Percentiles rank a stretch among this genome's conserved stretches.
Conservation (phyloP, 2,797 vertebrate genomes). For the Sparus aurata region DNA sequence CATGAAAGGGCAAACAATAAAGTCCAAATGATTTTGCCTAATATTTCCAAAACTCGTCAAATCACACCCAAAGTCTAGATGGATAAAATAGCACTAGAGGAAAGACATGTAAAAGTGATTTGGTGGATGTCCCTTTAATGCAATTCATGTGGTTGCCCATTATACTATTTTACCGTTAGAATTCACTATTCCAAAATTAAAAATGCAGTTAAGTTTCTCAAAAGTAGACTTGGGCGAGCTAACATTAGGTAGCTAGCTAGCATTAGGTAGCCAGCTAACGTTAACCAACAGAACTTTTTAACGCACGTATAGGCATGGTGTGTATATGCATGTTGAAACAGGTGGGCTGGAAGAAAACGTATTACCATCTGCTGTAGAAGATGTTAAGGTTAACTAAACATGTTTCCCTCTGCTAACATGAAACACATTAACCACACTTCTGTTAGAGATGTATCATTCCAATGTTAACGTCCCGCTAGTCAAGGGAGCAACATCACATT, state of each 20-base stretch:
- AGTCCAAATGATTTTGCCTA: no score
- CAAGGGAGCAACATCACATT: neutral
- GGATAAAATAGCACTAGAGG: no score
- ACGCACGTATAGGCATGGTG: neutral
- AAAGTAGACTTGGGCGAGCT: neutral
- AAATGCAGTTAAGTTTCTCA: neutral
- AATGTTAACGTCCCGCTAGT: neutral
- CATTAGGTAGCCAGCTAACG: neutral
- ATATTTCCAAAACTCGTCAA: no score
- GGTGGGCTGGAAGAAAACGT: neutral
- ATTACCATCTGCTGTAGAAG: accelerated
- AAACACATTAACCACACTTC: neutral
- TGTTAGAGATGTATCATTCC: neutral
- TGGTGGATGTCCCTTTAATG: neutral
- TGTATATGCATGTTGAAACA: neutral
- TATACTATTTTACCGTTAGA: no score
- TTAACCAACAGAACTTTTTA: neutral
- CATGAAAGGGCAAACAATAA: no score
- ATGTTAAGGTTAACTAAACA: neutral
- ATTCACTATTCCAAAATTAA: no score
- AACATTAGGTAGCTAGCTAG: neutral
- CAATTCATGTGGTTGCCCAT: neutral
- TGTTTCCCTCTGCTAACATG: neutral
- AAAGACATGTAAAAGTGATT: no score
- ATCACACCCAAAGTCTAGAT: no score